Evolutionary conservation across 1,140 invertebrate genomes (phyloP).

Genomic region (Musca domestica): DNA sequence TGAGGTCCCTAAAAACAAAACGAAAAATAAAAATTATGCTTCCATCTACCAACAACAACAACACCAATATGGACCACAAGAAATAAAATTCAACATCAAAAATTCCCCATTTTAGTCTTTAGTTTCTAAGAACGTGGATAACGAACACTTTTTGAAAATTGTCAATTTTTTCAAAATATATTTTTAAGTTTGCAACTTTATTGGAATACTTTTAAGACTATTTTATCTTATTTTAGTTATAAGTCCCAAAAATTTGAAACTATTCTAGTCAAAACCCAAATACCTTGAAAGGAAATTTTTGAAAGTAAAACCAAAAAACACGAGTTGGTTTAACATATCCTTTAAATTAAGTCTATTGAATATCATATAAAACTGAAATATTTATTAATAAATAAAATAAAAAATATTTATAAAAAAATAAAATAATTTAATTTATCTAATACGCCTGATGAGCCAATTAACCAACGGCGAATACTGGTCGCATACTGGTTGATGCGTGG

Average conservation of each 20-base stretch:
- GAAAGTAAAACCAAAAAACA: background rate
- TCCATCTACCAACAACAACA: background rate
- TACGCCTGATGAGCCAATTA: too few species aligned
- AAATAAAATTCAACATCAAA: background rate
- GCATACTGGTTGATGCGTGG: too few species aligned
- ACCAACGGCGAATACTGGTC: background rate
- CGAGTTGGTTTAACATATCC: background rate
- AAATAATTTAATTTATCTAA: background rate
- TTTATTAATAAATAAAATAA: slow-evolving; percentile 6
- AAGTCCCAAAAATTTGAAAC: background rate
- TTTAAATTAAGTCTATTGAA: background rate
- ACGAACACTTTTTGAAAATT: background rate
- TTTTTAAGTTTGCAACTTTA: background rate
- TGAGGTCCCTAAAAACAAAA: background rate
- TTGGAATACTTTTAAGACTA: background rate
- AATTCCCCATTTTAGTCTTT: background rate
- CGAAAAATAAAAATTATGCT: background rate
- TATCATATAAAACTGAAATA: background rate
- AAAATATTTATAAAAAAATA: slow-evolving; percentile 15
- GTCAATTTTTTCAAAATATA: background rate
- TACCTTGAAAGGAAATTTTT: slow-evolving; percentile 1
- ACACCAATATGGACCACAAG: background rate
- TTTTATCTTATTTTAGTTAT: background rate
- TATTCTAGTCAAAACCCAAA: slow-evolving; percentile 8
- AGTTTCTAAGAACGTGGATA: too few species aligned